Evolutionary conservation across 2,113 vertebrate species (phyloP).

Genomic region (Paramormyrops kingsleyae): DNA sequence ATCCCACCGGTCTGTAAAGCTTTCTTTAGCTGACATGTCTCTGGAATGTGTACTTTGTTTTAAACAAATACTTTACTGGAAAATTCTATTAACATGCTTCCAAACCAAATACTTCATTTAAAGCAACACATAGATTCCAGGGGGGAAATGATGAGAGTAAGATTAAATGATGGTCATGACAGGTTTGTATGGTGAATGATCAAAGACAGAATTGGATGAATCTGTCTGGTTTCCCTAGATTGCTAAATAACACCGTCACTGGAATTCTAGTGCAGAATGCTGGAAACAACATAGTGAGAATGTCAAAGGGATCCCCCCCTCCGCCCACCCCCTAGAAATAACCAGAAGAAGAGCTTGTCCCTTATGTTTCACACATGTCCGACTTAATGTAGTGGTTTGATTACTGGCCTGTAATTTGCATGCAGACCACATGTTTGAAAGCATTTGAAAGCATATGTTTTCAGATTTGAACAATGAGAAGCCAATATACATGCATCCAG

Average conservation of each 20-base stretch:
- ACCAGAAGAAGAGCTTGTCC: background rate
- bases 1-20: background rate
- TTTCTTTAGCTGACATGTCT: background rate
- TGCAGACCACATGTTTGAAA: background rate
- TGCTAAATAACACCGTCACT: background rate
- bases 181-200: background rate
- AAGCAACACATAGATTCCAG: background rate
- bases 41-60: background rate
- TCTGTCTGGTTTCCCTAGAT: background rate
- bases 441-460: background rate
- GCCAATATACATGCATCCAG: slow-evolving; percentile 41
- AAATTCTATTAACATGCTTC: background rate
- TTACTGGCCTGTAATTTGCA: background rate
- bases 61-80: background rate
- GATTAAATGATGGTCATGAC: background rate
- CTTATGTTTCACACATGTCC: background rate
- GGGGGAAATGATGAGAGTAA: background rate
- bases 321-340: background rate
- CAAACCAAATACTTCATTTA: background rate
- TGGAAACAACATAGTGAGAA: background rate
- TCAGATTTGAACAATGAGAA: slow-evolving; percentile 82
- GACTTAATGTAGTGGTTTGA: background rate
- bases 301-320: background rate
- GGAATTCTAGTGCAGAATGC: background rate
- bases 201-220: background rate